Percentiles rank a stretch among this genome's conserved stretches.
These are phyloP conservation scores for Neolamprologus sp. DNA, from an alignment of 2,113 vertebrate species.

Conservation along the genomic window DNA sequence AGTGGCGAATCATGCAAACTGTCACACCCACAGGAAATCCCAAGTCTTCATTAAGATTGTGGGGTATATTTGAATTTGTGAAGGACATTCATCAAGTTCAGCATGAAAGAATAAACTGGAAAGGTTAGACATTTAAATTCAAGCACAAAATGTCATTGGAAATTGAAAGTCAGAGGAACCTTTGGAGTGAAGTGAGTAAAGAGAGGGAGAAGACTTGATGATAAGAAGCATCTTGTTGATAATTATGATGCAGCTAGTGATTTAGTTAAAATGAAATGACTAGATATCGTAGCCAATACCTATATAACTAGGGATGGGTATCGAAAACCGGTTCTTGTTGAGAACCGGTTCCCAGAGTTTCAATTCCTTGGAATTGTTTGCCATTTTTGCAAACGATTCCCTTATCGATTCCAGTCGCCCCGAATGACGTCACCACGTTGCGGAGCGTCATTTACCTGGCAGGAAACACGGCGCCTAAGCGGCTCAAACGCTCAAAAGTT, in stretches of 20 bases:
- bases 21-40: conserved; percentile 49
- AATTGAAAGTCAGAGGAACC: conserved; percentile 24
- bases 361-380: no score
- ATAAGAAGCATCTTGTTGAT: background rate
- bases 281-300: background rate
- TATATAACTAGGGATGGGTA: background rate
- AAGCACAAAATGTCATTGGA: conserved; percentile 47
- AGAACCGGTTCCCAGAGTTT: no score
- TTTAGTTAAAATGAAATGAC: background rate
- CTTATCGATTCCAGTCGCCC: no score
- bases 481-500: no score
- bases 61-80: conserved; percentile 60
- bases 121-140: conserved; percentile 56
- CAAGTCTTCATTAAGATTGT: conserved; percentile 59
- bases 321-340: no score
- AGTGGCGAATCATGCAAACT: conserved; percentile 39
- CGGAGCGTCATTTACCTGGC: no score
- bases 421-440: no score
- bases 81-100: conserved; percentile 63
- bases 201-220: background rate
- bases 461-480: no score
- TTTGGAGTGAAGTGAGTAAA: background rate
- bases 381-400: no score
- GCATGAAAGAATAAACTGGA: conserved; percentile 36
- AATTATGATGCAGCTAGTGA: background rate